These are phyloP conservation scores for Amphipyra berbera DNA, from an alignment of 2,888 invertebrate genomes.

Conservation along the genomic window DNA sequence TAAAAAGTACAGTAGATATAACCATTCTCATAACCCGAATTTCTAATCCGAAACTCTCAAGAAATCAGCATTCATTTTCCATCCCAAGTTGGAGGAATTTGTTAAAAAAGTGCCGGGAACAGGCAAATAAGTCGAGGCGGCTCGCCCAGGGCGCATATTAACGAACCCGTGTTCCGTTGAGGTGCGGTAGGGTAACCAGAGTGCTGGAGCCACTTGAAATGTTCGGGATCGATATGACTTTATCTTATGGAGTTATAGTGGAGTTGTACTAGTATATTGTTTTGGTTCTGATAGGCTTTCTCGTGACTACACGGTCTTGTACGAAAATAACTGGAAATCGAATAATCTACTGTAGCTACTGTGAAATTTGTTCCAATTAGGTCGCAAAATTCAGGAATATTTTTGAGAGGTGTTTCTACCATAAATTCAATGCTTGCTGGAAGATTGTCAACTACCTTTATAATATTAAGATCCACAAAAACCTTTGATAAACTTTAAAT, in stretches of 20 bases:
- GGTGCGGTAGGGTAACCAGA: constrained; percentile 52
- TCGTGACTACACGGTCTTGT: not conserved
- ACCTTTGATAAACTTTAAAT: not conserved
- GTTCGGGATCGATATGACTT: constrained; percentile 23
- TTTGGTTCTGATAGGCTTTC: not conserved
- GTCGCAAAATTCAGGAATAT: too few relatives aligned
- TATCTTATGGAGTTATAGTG: not conserved
- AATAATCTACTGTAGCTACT: too few relatives aligned
- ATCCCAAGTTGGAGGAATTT: constrained; percentile 65
- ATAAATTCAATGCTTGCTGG: too few relatives aligned
- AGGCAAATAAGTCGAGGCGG: constrained; percentile 65
- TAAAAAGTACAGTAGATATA: constrained; percentile 27
- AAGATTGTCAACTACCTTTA: too few relatives aligned
- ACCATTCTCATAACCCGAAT: constrained; percentile 51
- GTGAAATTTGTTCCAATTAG: too few relatives aligned
- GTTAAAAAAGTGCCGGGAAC: constrained; percentile 72
- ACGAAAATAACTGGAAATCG: not conserved
- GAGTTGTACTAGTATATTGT: not conserved
- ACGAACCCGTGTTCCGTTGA: constrained; percentile 59
- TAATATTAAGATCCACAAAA: too few relatives aligned
- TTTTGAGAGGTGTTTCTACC: too few relatives aligned
- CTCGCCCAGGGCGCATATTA: constrained; percentile 71
- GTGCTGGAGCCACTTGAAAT: constrained; percentile 33
- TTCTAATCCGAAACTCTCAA: constrained; percentile 54
- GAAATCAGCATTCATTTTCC: constrained; percentile 65